phyloP scores from a whole-genome alignment of 2,888 invertebrate species.

The Phorcus lineatus region DNA sequence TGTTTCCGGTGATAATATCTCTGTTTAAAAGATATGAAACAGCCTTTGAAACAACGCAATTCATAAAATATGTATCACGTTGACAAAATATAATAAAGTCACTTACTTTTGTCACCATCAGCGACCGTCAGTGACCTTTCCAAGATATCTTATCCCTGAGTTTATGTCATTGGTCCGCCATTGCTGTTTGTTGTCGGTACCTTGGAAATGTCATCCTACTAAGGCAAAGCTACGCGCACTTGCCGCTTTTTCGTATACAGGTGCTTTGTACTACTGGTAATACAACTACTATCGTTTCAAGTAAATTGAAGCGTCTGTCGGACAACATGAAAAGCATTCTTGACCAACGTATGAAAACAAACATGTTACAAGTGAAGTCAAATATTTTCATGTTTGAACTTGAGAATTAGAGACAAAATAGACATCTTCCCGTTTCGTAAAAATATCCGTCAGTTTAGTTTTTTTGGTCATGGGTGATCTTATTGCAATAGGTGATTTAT shows the following conservation, averaged over 20 bases:
- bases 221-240: conserved; percentile 11
- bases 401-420: too few species aligned
- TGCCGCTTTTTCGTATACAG: conserved; percentile 4
- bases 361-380: too few species aligned
- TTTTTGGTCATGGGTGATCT: too few species aligned
- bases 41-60: not conserved
- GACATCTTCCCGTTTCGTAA: too few species aligned
- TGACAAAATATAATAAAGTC: not conserved
- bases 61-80: not conserved
- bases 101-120: conserved; percentile 1
- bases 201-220: conserved; percentile 11
- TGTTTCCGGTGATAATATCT: too few species aligned
- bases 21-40: too few species aligned
- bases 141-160: not conserved
- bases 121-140: not conserved
- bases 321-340: not conserved
- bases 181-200: conserved; percentile 22
- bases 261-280: not conserved
- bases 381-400: too few species aligned
- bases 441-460: too few species aligned
- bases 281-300: not conserved
- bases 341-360: not conserved
- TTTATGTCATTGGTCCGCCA: not conserved
- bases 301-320: not conserved
- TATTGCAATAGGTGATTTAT: too few species aligned